Percentiles rank a stretch among this genome's conserved stretches.
Conservation (phyloP, 1,140 invertebrate genomes). For the Hypsibius dujardini region DNA sequence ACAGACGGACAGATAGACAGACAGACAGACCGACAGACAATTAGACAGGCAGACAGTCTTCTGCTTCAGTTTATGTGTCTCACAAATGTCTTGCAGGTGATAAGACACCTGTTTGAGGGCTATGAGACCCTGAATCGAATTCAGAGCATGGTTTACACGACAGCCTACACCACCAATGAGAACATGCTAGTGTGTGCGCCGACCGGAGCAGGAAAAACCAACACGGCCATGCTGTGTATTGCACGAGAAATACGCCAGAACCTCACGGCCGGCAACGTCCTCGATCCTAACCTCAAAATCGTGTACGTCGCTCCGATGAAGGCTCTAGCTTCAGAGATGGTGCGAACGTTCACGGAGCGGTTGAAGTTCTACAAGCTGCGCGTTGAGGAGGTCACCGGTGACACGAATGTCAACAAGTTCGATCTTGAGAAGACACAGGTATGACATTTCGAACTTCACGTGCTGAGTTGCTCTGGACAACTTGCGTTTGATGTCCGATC, state of each 20-base stretch:
- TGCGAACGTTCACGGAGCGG: constrained; percentile 69
- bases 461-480: constrained; percentile 13
- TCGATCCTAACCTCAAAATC: constrained; percentile 73
- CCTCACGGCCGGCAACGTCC: constrained; percentile 57
- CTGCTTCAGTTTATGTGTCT: no score
- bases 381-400: constrained; percentile 85
- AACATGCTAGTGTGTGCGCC: constrained; percentile 90
- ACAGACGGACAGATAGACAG: no score
- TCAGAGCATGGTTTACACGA: constrained; percentile 82
- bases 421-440: constrained; percentile 84
- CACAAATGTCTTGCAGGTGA: constrained; percentile 1
- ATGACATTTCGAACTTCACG: constrained; percentile 20
- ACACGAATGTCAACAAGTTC: constrained; percentile 86
- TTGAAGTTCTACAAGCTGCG: constrained; percentile 54
- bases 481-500: no score
- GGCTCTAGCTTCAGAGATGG: constrained; percentile 94
- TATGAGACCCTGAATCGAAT: constrained; percentile 75
- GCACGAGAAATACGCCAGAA: constrained; percentile 73
- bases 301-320: constrained; percentile 99
- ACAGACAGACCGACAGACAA: no score
- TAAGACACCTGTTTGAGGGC: constrained; percentile 46
- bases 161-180: constrained; percentile 88
- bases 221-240: constrained; percentile 83
- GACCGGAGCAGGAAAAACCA: constrained; percentile 92
- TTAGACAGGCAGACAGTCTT: no score